Percentiles rank a stretch among this genome's conserved stretches.
These are phyloP conservation scores for Fundulus diaphanus DNA, from an alignment of 2,797 vertebrate genomes.

Conservation along the genomic window DNA sequence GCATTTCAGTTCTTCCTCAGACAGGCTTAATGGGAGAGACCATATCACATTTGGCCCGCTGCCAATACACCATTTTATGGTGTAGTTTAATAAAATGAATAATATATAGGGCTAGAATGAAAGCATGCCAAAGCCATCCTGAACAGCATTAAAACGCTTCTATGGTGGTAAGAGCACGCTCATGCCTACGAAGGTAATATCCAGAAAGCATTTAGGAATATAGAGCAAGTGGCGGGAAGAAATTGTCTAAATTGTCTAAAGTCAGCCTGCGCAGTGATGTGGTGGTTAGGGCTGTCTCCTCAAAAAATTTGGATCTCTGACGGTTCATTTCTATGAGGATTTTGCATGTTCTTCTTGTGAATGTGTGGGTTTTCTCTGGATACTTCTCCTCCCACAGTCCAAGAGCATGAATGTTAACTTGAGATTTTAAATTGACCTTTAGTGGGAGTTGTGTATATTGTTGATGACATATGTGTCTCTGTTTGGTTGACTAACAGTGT, in stretches of 20 bases:
- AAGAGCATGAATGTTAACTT: not conserved
- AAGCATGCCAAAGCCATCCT: conserved; percentile 46
- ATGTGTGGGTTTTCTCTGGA: conserved; percentile 2
- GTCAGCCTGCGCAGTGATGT: not conserved
- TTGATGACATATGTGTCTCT: not conserved
- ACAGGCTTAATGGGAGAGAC: conserved; percentile 50
- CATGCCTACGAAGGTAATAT: conserved; percentile 42
- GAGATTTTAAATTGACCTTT: not conserved
- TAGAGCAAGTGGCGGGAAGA: conserved; percentile 22
- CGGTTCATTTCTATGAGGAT: not conserved
- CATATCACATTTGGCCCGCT: conserved; percentile 57
- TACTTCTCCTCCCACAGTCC: not conserved
- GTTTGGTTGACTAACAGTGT: not conserved
- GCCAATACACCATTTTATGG: conserved; percentile 56
- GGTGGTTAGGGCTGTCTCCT: not conserved
- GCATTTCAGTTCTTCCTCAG: conserved; percentile 47
- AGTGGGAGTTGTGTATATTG: not conserved
- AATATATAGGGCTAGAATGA: conserved; percentile 63
- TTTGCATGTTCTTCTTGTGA: not conserved
- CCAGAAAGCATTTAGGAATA: conserved; percentile 34
- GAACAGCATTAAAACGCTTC: conserved; percentile 46
- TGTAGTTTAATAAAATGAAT: conserved; percentile 72
- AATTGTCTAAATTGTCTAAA: conserved; percentile 2
- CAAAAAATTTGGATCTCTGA: not conserved
- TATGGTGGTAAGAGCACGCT: conserved; percentile 33